These are phyloP conservation scores for Zaprionus vittiger DNA, from an alignment of 1,140 invertebrate species.

Conservation along the genomic window DNA sequence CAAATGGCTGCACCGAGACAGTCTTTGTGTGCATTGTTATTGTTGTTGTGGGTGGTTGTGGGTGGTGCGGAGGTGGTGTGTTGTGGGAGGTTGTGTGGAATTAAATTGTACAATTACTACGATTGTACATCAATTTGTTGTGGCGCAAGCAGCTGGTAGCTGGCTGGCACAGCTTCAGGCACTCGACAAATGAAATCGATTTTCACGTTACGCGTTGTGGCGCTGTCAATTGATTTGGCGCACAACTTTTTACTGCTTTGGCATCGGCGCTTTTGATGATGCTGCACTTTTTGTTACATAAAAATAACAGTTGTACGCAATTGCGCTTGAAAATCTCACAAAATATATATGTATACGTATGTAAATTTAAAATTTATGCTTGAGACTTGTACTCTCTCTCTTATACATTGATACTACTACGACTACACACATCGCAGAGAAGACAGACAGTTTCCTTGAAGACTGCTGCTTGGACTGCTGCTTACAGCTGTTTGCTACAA, in stretches of 20 bases:
- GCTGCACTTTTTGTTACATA: slow-evolving; percentile 26
- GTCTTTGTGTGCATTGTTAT: slow-evolving; percentile 17
- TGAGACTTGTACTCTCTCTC: slow-evolving; percentile 26
- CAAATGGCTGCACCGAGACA: slow-evolving; percentile 14
- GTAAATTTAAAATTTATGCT: slow-evolving; percentile 27
- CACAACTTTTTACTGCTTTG: slow-evolving; percentile 41
- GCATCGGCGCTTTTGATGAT: neutral
- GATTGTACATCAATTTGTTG: slow-evolving; percentile 31
- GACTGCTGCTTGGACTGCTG: slow-evolving; percentile 3
- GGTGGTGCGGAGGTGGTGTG: neutral
- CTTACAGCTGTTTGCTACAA: slow-evolving; percentile 17
- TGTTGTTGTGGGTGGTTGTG: slow-evolving; percentile 5
- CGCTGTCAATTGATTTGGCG: slow-evolving; percentile 67
- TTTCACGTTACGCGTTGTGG: slow-evolving; percentile 60
- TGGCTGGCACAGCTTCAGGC: neutral
- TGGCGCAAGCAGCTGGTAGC: slow-evolving; percentile 15
- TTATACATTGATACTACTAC: slow-evolving; percentile 17
- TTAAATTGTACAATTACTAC: slow-evolving; percentile 20
- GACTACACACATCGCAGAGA: slow-evolving; percentile 5
- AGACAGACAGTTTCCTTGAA: slow-evolving; percentile 24
- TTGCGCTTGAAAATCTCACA: slow-evolving; percentile 4
- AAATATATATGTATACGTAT: neutral
- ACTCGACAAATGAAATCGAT: slow-evolving; percentile 62
- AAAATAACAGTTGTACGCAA: slow-evolving; percentile 10
- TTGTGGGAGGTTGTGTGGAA: neutral